These are phyloP conservation scores for Tapirus indicus DNA, from an alignment of 2,797 vertebrate genomes.

Conservation along the genomic window DNA sequence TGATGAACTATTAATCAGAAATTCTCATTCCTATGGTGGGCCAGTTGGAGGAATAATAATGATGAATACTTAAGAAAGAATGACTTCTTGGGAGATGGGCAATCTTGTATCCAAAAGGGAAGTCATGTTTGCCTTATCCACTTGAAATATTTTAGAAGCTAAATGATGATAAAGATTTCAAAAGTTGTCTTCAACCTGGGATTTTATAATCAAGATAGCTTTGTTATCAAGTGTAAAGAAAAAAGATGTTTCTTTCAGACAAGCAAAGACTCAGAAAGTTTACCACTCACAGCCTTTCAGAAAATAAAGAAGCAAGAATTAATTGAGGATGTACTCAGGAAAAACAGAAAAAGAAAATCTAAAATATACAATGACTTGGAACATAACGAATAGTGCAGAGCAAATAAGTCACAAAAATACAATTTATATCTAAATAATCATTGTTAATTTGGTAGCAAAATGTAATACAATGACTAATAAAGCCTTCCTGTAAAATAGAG, in stretches of 20 bases:
- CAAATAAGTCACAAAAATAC: constrained; percentile 14
- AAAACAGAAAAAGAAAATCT: neutral
- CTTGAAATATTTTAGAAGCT: neutral
- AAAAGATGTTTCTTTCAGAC: neutral
- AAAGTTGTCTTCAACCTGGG: neutral
- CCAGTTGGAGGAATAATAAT: neutral
- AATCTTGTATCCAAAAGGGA: neutral
- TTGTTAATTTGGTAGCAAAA: constrained; percentile 56
- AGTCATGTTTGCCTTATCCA: neutral
- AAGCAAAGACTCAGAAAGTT: neutral
- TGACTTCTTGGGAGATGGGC: neutral
- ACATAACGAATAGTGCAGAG: neutral
- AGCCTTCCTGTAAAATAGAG: constrained; percentile 40
- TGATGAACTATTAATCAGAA: neutral
- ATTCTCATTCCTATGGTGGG: neutral
- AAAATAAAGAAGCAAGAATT: neutral
- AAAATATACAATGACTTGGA: neutral
- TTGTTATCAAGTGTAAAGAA: neutral
- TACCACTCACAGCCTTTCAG: neutral
- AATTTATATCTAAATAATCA: constrained; percentile 44
- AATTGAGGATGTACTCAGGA: neutral
- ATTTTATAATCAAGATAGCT: neutral
- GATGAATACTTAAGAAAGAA: neutral
- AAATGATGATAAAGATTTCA: neutral
- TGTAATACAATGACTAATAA: constrained; percentile 19